Evolutionary conservation across 2,113 vertebrate species (phyloP), one percentile per base, ranked within the genome.

Genomic region (Indicator indicator): DNA sequence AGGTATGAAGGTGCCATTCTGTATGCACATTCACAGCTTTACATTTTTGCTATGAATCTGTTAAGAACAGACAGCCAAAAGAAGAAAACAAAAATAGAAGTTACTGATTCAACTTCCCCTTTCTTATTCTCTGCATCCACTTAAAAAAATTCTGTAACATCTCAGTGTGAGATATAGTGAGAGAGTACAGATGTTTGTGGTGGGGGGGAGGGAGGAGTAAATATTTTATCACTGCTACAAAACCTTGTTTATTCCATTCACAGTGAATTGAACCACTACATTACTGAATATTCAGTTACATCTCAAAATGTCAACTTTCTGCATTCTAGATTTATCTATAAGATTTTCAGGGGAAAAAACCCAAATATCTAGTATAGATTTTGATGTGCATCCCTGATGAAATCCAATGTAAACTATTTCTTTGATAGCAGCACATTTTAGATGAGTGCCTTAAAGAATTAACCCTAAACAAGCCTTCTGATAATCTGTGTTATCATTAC

Each of bases 181-280:
- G 42, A n/a, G 9, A 70, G 28, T 15, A 12, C 12, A 62, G n/a
- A 36, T n/a, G n/a, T n/a, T n/a, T n/a, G n/a, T n/a, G n/a, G n/a
- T n/a, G n/a, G n/a, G n/a, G n/a, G n/a, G n/a, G n/a, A n/a, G n/a
- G n/a, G n/a, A n/a, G n/a, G n/a, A n/a, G n/a, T n/a, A n/a, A n/a
- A 86, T 75, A 86, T 63, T 95, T 84, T 62, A 95, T 4, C n/a
- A 18, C 21, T 83, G 14, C 16, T 55, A 65, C 9, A 54, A 69
- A 90, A 33, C 2, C 8, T 38, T 27, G 5, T 69, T 87, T 75
- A 44, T 79, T 73, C 11, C 26, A 55, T 48, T 87, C 89, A 28
- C 6, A 73, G 14, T 59, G 50, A 84, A 75, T 54, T 32, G 8
- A 63, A 79, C 5, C 38, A 5, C 58, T 82, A 9, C 5, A 21